Evolutionary conservation across 2,113 vertebrate genomes (phyloP), one percentile per base, ranked within the genome.

Genomic region (Stigmatopora nigra): DNA sequence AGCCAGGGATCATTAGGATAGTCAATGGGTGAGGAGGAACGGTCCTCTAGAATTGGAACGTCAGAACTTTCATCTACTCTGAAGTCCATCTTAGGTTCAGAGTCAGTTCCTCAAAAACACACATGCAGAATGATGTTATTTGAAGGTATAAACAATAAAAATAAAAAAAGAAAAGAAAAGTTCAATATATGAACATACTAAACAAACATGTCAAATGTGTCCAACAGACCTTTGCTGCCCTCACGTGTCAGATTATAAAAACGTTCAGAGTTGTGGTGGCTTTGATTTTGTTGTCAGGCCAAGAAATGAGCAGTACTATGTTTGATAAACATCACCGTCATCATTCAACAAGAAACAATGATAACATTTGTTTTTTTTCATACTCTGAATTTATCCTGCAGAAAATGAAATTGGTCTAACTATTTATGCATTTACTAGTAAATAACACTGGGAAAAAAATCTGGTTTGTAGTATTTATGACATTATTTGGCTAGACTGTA

Each of bases 61-160:
- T 97, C 92, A 0, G 92, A 92, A 84, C 90, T 93, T 58, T 97
- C 95, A 2, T 98, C 95, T 65, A 85, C 72, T 88, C 92, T 93
- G 77, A 87, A 87, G 78, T 97, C 95, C 81, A 84, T 82, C 77
- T 86, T 96, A 38, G 87, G 78, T 76, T 88, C 92, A 0, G 82
- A 87, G 47, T 89, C 89, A 7, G 84, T 93, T 78, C 94, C 95
- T 98, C 44, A 17, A 20, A 51, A 22, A 20, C 20, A 0, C 45
- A 0, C 58, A 49, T 79, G 64, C n/a, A 73, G 41, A 71, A 63
- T 63, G 22, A 46, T 2, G n/a, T 59, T n/a, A 38, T 35, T 59
- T 59, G 12, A 36, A 36, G 6, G 6, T 41, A 15, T n/a, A 31
- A 31, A 31, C 1, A 31, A 31, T 31, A 31, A 31, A 31, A 31